Conservation (phyloP, 2,888 invertebrate genomes). For the Drosophila tanythrix region DNA sequence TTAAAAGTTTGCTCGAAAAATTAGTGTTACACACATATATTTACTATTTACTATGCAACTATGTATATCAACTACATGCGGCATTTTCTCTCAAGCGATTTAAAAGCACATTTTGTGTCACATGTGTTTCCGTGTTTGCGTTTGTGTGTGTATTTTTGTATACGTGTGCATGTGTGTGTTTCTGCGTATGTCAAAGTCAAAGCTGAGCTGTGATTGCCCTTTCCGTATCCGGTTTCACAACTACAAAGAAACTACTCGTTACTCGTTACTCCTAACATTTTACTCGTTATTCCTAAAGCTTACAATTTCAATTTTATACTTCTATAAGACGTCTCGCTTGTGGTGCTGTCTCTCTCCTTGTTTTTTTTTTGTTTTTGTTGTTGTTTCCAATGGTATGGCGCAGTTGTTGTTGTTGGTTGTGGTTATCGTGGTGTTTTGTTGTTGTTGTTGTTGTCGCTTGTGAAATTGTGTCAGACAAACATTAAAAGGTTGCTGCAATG, state of each 20-base stretch:
- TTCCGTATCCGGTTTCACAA: slow-evolving; percentile 19
- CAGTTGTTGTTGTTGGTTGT: slow-evolving; percentile 65
- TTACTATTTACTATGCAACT: slow-evolving; percentile 30
- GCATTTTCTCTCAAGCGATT: slow-evolving; percentile 69
- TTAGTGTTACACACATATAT: slow-evolving; percentile 61
- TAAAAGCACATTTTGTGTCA: slow-evolving; percentile 70
- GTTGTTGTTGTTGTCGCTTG: slow-evolving; percentile 43
- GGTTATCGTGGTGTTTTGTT: slow-evolving; percentile 56
- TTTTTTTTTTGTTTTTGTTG: slow-evolving; percentile 33
- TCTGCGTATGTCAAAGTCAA: slow-evolving; percentile 33
- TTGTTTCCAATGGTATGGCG: slow-evolving; percentile 82
- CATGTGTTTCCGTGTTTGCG: slow-evolving; percentile 34
- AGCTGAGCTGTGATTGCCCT: slow-evolving; percentile 32
- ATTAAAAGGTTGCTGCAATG: slow-evolving; percentile 39
- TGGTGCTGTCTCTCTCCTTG: slow-evolving; percentile 45
- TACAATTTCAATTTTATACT: slow-evolving; percentile 22
- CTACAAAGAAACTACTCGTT: slow-evolving; percentile 8
- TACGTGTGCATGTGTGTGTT: slow-evolving; percentile 8
- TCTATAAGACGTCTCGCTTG: slow-evolving; percentile 20
- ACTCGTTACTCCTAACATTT: slow-evolving; percentile 8
- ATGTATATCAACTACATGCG: slow-evolving; percentile 49
- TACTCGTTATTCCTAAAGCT: slow-evolving; percentile 12
- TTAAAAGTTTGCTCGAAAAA: slow-evolving; percentile 78
- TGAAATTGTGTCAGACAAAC: slow-evolving; percentile 53
- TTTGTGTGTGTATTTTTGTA: slow-evolving; percentile 8